Percentiles rank a stretch among this genome's conserved stretches.
Conservation (phyloP, 2,113 vertebrate species). For the Sinocyclocheilus rhinocerous region DNA sequence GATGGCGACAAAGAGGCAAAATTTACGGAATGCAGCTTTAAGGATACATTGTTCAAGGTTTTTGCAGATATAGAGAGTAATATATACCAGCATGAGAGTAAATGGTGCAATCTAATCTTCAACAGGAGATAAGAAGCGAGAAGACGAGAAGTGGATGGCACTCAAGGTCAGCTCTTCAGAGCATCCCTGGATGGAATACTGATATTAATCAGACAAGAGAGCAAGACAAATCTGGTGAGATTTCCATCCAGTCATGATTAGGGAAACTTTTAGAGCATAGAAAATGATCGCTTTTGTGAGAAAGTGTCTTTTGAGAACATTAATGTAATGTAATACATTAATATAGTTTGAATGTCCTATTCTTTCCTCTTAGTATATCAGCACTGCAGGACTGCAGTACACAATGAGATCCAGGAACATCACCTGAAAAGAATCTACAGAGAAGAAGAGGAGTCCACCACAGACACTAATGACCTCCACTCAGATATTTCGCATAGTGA, state of each 20-base stretch:
- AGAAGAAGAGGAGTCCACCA: background rate
- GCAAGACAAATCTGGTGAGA: constrained; percentile 37
- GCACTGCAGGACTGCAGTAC: background rate
- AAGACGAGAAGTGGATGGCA: background rate
- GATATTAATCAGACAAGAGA: background rate
- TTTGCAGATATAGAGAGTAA: background rate
- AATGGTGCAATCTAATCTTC: background rate
- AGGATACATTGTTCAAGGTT: background rate
- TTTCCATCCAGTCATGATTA: background rate
- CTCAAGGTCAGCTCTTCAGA: constrained; percentile 1
- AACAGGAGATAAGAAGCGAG: constrained; percentile 38
- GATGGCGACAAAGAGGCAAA: too few relatives aligned
- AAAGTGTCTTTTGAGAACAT: background rate
- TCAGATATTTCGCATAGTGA: background rate
- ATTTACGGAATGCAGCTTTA: too few relatives aligned
- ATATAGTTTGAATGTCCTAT: background rate
- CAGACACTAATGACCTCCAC: background rate
- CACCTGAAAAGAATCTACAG: constrained; percentile 25
- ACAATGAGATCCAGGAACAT: constrained; percentile 35
- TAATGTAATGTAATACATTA: background rate
- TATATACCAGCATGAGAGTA: background rate
- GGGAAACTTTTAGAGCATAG: background rate
- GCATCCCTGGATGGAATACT: background rate
- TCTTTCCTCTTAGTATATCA: background rate
- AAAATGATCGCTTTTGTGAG: background rate